Evolutionary conservation across 2,888 invertebrate species (phyloP), one percentile per base, ranked within the genome.

Genomic region (Eudemis profundana): DNA sequence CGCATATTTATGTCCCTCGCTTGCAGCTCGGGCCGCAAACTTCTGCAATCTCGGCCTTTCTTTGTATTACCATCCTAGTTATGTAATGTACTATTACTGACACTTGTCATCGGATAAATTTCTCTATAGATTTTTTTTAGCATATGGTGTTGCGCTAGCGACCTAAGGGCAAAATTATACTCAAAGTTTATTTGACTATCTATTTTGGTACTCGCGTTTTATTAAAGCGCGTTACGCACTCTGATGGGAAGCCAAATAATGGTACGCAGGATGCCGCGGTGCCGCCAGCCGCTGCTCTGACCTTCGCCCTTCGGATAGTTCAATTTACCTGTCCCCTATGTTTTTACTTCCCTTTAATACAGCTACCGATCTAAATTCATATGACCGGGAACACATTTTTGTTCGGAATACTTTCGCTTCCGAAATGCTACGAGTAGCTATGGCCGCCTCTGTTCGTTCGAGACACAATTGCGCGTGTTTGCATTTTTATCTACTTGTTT

Each of bases 401-500:
- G 86, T 84, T 81, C 81, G 81, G 83, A 86, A 87, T 82, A 80
- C 82, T 82, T 83, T 82, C 77, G 74, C 72, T 74, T 74, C 70
- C 72, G 69, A 78, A 79, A 78, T 70, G 74, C 75, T 69, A 65
- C 68, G 66, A 69, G 71, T 61, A 56, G 44, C n/a, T 42, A 66
- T 65, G 78, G 77, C 79, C 78, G 81, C 81, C 79, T 80, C 78
- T 74, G 81, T 86, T 86, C 87, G 86, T 86, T 84, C 83, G 87
- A 86, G 89, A 87, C 87, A 86, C 86, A 89, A 90, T 90, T 89
- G 89, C 82, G 81, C 83, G 78, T 89, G 89, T 91, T 90, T 89
- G 90, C 90, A 90, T 89, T 90, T 90, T 89, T 90, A 90, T 89
- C 82, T 86, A 86, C 85, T 89, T 89, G 86, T 89, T 89, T 90